Base-by-base conservation (phyloP, 1,140 invertebrate genomes). In the Capitella teleta region DNA sequence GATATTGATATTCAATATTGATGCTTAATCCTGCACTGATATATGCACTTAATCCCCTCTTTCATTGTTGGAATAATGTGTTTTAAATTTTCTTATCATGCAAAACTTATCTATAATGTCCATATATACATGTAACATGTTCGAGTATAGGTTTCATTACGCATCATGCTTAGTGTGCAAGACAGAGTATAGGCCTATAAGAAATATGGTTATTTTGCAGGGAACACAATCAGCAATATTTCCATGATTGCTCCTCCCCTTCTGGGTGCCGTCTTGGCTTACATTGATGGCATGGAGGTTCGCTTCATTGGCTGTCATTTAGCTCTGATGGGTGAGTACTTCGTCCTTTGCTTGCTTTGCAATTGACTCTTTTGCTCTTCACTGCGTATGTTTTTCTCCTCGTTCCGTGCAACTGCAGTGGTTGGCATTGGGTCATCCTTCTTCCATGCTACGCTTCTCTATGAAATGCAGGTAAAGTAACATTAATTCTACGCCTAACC, bases 141-240 rank as follows among this genome's bases (percentile, higher is more conserved):
- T n/a, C n/a, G n/a, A n/a, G n/a, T n/a, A n/a, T n/a, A n/a, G n/a
- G n/a, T n/a, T n/a, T n/a, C n/a, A n/a, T n/a, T n/a, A n/a, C n/a
- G n/a, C n/a, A n/a, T n/a, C n/a, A n/a, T n/a, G n/a, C n/a, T n/a
- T n/a, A n/a, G n/a, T n/a, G n/a, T n/a, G n/a, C n/a, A n/a, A n/a
- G n/a, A n/a, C n/a, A n/a, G n/a, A n/a, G n/a, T n/a, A n/a, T n/a
- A n/a, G n/a, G n/a, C n/a, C n/a, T n/a, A n/a, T n/a, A n/a, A n/a
- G n/a, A n/a, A 34, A 10, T 16, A 34, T 34, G 10, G 16, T 10
- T 34, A 34, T 12, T 49, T 60, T 62, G 21, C 57, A 63, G 66
- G 72, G 74, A 76, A 76, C 50, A 76, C 75, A 10, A 23, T 76
- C 1, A 71, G 66, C 54, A 76, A 76, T 59, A 44, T 73, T 18